Base-by-base conservation (phyloP, 2,113 vertebrate genomes). In the Platichthys flesus region DNA sequence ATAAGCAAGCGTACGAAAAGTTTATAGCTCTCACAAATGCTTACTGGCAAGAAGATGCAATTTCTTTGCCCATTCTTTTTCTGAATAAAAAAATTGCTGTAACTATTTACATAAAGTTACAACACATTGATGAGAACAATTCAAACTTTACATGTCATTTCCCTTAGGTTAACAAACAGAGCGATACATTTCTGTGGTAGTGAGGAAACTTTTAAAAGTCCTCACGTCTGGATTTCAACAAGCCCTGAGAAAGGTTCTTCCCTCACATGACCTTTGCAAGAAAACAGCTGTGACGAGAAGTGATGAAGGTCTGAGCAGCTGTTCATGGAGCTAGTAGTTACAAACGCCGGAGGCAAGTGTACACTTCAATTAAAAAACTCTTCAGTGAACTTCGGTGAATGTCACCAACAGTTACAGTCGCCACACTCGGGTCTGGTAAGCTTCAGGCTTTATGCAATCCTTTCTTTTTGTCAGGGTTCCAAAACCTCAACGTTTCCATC, bases 251-350 rank as follows among this genome's bases (percentile, higher is more conserved):
- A 26, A 45, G 61, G 42, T 49, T 20, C 31, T 76, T n/a, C 63
- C 75, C 76, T 82, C 69, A 61, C 37, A 47, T 15, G 49, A 23
- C 55, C 47, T 76, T 9, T 61, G 45, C 21, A 49, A 60, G 54
- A 83, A 82, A 87, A 76, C 79, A 89, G 83, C 64, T 85, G 85
- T 67, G 85, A 74, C 51, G 35, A 45, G 58, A 65, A 26, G 51
- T 45, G 69, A 54, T 54, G 55, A 63, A 9, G 79, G 57, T 35
- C 49, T 59, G 40, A 83, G 66, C 84, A 79, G 74, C 68, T 81
- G 84, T 74, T 85, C 31, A 3, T 35, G 40, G 14, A 26, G 26
- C 58, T 31, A 21, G 60, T 64, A 67, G 23, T 77, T 59, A 71
- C 12, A 77, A 67, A 67, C n/a, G 59, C 42, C 49, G 49, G 54